A percentile compares a stretch with the other conserved stretches of the same genome.
Conservation (phyloP, 2,888 invertebrate species). For the Eupelmus urozonus region DNA sequence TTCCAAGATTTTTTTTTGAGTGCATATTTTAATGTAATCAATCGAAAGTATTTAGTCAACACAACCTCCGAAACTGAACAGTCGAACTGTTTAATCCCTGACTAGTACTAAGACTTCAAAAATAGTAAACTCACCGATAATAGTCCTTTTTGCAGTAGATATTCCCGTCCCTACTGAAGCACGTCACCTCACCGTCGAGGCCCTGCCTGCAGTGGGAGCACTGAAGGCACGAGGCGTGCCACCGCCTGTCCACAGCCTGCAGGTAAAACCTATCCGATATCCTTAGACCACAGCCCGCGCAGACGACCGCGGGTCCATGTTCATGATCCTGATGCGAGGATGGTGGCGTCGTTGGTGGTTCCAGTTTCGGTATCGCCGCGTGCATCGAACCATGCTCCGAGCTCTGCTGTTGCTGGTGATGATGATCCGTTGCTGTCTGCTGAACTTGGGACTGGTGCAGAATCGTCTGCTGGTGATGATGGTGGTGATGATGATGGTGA, state of each 20-base stretch:
- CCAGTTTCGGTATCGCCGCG: slow-evolving; percentile 79
- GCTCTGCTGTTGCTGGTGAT: slow-evolving; percentile 57
- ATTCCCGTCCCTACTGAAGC: slow-evolving; percentile 94
- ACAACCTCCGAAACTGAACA: neutral
- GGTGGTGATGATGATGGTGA: slow-evolving; percentile 70
- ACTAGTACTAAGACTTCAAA: neutral
- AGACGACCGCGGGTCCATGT: slow-evolving; percentile 78
- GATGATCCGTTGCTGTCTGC: slow-evolving; percentile 59
- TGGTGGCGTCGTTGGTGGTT: slow-evolving; percentile 77
- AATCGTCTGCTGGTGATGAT: slow-evolving; percentile 70
- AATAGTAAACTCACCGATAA: slow-evolving; percentile 86
- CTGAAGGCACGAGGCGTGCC: slow-evolving; percentile 94
- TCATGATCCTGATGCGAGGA: slow-evolving; percentile 73
- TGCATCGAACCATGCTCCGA: slow-evolving; percentile 67
- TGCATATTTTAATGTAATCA: too few relatives aligned
- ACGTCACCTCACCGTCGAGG: slow-evolving; percentile 93
- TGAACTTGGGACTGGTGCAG: slow-evolving; percentile 69
- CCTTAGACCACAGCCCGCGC: slow-evolving; percentile 92
- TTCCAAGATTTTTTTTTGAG: too few relatives aligned
- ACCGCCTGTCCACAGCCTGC: slow-evolving; percentile 93
- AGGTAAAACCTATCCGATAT: slow-evolving; percentile 95
- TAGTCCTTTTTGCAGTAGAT: slow-evolving; percentile 98
- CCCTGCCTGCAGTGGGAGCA: slow-evolving; percentile 94
- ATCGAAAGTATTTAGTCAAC: too few relatives aligned
- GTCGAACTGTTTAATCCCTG: too few relatives aligned